Evolutionary conservation across 1,140 invertebrate species (phyloP), one percentile per base, ranked within the genome.

Genomic region (Pseudomyrmex cubaensis): DNA sequence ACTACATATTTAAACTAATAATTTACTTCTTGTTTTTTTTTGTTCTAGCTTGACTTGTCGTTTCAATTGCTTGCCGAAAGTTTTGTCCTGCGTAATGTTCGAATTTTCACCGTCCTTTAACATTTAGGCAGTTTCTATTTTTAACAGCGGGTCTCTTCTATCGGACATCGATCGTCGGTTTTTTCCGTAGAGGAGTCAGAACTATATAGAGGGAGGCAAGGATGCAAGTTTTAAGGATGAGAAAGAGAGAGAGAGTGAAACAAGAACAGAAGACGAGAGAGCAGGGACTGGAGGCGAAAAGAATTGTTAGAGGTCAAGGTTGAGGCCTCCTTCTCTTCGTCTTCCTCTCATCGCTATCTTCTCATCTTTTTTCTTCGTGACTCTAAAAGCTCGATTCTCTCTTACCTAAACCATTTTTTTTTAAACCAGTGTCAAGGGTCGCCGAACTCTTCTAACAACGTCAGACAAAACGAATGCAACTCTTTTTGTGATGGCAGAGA

Each of bases 41-140:
- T 0, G 7, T 35, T 35, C 35, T 35, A 35, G 35, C 0, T 35
- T 35, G 35, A 35, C 5, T 35, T 35, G 35, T 25, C 3, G 35
- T 35, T 35, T 35, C 0, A 35, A 35, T 35, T 35, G 35, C 35
- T 35, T 35, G 5, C 5, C 5, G 5, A 35, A 35, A 35, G 7
- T 35, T 35, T 35, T 35, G 35, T 59, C 7, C 66, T 62, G 17
- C 59, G 12, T 17, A 62, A n/a, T 62, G 72, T 9, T 13, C 35
- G 12, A 59, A 50, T 77, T 77, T 56, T 66, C n/a, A 46, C 3
- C 15, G 52, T 72, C n/a, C 25, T 86, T 87, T 64, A 86, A 86
- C 74, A 89, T 89, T 87, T 87, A 89, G 75, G 56, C 73, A 52
- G 12, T 20, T 73, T 73, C 87, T 89, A 87, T 89, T 89, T 89